These are phyloP conservation scores for Smutsia gigantea DNA, from an alignment of 2,797 vertebrate genomes.

Conservation along the genomic window DNA sequence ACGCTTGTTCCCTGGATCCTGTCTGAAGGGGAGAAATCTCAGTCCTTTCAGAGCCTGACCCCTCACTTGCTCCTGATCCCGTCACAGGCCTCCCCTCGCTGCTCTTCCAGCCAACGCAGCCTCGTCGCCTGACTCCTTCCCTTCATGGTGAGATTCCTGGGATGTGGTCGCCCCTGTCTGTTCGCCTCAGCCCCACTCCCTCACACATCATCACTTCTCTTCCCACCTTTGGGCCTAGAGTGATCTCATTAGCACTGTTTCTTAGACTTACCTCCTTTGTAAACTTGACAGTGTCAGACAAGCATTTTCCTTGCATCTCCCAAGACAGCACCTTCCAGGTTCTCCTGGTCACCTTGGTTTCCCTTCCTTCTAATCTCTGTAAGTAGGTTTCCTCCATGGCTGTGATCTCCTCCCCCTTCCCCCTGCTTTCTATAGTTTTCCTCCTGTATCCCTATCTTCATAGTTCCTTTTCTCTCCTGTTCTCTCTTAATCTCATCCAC, in stretches of 20 bases:
- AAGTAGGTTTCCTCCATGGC: background rate
- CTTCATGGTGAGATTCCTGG: background rate
- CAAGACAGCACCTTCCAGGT: background rate
- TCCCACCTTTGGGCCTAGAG: background rate
- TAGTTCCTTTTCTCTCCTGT: background rate
- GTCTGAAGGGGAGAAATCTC: background rate
- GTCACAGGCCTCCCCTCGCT: accelerated
- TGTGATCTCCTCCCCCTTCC: background rate
- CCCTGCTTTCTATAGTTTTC: background rate
- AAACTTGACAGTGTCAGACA: background rate
- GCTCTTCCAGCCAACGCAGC: background rate
- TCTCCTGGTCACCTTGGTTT: background rate
- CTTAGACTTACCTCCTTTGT: background rate
- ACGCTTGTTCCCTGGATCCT: background rate
- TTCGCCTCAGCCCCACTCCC: background rate
- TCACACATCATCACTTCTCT: background rate
- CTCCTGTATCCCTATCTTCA: background rate
- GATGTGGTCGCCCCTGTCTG: no score
- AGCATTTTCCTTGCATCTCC: background rate
- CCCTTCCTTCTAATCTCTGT: background rate
- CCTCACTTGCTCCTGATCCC: background rate
- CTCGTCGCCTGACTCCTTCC: background rate
- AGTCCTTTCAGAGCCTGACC: background rate
- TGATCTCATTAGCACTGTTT: background rate
- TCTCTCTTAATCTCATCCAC: background rate